Base-by-base conservation (phyloP, 2,113 vertebrate genomes). In the Trematocara unimaculatum region DNA sequence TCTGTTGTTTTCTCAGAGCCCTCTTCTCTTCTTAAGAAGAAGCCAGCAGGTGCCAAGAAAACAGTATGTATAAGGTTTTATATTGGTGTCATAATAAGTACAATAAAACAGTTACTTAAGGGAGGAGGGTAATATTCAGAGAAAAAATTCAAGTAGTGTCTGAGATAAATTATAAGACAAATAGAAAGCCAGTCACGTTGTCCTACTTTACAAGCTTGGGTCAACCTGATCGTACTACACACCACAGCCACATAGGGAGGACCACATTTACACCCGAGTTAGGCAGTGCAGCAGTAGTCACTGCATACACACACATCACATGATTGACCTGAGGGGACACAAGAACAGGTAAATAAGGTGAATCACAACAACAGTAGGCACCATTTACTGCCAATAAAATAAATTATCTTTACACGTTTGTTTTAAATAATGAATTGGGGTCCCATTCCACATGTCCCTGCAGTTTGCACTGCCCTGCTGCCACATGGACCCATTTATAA, bases 11-110 rank as follows among this genome's bases (percentile, higher is more conserved):
- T 72, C 83, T 33, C 89, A 96, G 96, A 96, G 4, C 17, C 70
- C 2, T 82, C 93, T 4, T 96, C 93, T 84, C 84, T 97, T 33
- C 35, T 96, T 4, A 97, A 96, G 92, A 97, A 96, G 91, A 97
- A 97, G 60, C 95, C 96, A 6, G 5, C 89, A 5, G 70, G 90
- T 23, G 62, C 91, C 62, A 97, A 96, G 91, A 97, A 97, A 94
- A 89, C 94, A 0, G 92, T 94, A 90, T 0, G 84, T 83, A 8
- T 14, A 42, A 35, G 10, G 7, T 29, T 9, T 26, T 17, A 10
- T n/a, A 11, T 51, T 56, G 6, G 11, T 18, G 26, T 7, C 9
- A 51, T 33, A 49, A 49, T 51, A 51, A 7, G 42, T n/a, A n/a
- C 10, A 77, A 51, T 77, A 31, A 31, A 74, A 29, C 23, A 31